A percentile compares a stretch with the other conserved stretches of the same genome.
These are phyloP conservation scores for Lasioglossum lativentre DNA, from an alignment of 2,888 invertebrate genomes.

Conservation along the genomic window DNA sequence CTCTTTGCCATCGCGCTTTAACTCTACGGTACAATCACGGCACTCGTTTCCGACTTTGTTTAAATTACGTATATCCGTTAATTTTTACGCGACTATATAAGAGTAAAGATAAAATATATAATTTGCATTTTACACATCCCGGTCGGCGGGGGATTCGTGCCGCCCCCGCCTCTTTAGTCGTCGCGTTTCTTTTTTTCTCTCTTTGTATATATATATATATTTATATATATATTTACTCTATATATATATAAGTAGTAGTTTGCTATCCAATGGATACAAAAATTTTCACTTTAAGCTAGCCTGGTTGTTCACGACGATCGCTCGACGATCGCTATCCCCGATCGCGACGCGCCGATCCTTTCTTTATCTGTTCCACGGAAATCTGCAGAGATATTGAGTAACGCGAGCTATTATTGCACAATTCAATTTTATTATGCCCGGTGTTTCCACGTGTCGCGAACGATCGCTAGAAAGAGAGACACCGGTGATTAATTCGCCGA, in stretches of 20 bases:
- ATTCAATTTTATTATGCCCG: conserved; percentile 19
- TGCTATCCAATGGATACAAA: conserved; percentile 71
- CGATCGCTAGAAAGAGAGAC: conserved; percentile 44
- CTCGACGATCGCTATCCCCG: conserved; percentile 57
- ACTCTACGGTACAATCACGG: conserved; percentile 74
- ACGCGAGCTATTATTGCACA: conserved; percentile 52
- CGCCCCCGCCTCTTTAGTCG: not conserved
- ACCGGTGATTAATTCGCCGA: conserved; percentile 47
- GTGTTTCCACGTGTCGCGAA: conserved; percentile 38
- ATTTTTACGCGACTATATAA: conserved; percentile 77
- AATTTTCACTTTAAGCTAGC: conserved; percentile 68
- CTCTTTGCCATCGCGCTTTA: conserved; percentile 55
- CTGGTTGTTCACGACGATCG: conserved; percentile 71
- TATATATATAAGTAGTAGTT: conserved; percentile 62
- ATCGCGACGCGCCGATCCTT: not conserved
- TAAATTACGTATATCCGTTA: conserved; percentile 73
- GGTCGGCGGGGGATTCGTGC: conserved; percentile 62
- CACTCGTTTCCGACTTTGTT: conserved; percentile 56
- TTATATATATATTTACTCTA: conserved; percentile 14
- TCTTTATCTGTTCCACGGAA: not conserved
- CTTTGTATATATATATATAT: conserved; percentile 10
- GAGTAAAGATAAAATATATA: conserved; percentile 83
- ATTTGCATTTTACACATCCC: conserved; percentile 71
- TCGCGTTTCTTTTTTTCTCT: conserved; percentile 35
- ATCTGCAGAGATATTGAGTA: not conserved